These are phyloP conservation scores for Myocastor coypus DNA, from an alignment of 2,113 vertebrate species.

Conservation along the genomic window DNA sequence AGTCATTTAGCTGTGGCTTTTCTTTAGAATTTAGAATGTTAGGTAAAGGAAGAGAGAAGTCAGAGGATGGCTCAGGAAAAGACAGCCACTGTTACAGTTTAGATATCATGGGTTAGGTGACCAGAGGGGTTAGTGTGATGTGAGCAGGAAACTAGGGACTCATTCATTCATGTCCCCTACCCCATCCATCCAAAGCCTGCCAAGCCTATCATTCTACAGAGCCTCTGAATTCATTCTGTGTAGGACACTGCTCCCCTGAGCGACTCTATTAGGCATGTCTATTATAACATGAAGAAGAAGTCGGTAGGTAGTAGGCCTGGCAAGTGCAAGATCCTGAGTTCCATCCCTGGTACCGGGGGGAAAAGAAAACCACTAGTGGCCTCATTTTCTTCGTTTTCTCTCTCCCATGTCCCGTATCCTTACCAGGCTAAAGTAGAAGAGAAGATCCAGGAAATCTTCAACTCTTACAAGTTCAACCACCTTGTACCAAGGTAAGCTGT, in stretches of 20 bases:
- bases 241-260: neutral
- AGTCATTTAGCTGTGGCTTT: neutral
- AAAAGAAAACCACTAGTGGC: neutral
- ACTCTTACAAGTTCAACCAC: constrained; percentile 91
- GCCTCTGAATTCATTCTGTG: neutral
- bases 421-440: constrained; percentile 93
- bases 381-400: constrained; percentile 59
- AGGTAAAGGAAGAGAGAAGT: neutral
- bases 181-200: neutral
- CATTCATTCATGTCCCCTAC: too few species aligned
- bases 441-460: constrained; percentile 92
- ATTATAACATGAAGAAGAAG: neutral
- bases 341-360: too few species aligned
- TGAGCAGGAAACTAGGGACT: neutral
- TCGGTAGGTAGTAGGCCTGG: too few species aligned
- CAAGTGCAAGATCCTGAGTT: too few species aligned
- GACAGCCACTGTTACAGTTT: neutral
- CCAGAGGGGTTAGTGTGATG: neutral
- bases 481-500: constrained; percentile 91
- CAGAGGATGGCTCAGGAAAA: neutral
- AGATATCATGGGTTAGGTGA: neutral
- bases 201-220: neutral
- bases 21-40: neutral
- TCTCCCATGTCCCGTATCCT: neutral
- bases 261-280: neutral